Evolutionary conservation across 2,888 invertebrate species (phyloP).

Genomic region (Hyposoter dolosus): DNA sequence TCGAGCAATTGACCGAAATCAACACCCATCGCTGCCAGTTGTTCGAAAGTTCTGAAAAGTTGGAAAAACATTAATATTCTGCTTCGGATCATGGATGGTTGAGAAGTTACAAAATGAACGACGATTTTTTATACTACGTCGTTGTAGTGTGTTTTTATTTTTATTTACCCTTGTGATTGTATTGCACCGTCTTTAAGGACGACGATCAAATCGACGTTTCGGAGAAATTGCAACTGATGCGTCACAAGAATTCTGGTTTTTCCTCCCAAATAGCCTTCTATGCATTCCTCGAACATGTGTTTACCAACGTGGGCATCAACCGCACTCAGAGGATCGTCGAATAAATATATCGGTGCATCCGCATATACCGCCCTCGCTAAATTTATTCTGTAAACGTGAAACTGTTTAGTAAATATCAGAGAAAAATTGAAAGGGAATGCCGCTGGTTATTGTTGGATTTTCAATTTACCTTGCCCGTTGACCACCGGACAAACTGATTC

Average conservation of each 20-base stretch:
- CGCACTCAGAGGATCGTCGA: slow-evolving; percentile 96
- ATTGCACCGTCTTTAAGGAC: slow-evolving; percentile 81
- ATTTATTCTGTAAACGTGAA: slow-evolving; percentile 88
- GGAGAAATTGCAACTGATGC: slow-evolving; percentile 87
- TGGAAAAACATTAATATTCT: too few relatives aligned
- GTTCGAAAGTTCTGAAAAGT: slow-evolving; percentile 87
- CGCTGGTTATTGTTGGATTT: not conserved
- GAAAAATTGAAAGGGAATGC: not conserved
- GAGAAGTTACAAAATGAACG: too few relatives aligned
- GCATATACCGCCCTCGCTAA: slow-evolving; percentile 95
- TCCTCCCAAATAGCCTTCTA: slow-evolving; percentile 86
- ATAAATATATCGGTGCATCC: slow-evolving; percentile 93
- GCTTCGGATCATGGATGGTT: too few relatives aligned
- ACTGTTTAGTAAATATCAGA: not conserved
- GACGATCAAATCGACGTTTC: slow-evolving; percentile 82
- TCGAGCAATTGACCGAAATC: slow-evolving; percentile 91
- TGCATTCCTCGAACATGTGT: slow-evolving; percentile 94
- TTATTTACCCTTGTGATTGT: slow-evolving; percentile 76
- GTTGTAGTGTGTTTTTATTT: not conserved
- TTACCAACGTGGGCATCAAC: slow-evolving; percentile 97
- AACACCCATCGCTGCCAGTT: slow-evolving; percentile 90
- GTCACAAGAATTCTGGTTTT: slow-evolving; percentile 87
- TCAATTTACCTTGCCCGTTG: slow-evolving; percentile 86
- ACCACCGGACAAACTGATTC: slow-evolving; percentile 93
- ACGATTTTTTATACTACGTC: too few relatives aligned